These are phyloP conservation scores for Drosophila anomalata DNA, from an alignment of 2,888 invertebrate genomes.

Conservation along the genomic window DNA sequence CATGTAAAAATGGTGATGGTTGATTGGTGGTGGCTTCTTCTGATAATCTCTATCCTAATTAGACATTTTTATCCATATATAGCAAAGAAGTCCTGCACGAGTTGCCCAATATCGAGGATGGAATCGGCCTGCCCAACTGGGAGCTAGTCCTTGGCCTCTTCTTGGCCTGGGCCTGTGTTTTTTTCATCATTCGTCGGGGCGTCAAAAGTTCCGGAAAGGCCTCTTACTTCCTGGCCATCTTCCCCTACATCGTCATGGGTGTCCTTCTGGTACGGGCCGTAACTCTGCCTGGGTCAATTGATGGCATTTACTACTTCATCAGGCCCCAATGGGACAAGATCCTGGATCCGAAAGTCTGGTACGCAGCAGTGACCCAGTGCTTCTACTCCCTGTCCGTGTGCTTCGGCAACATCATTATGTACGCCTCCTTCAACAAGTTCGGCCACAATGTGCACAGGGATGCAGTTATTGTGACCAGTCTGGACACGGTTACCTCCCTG, in stretches of 20 bases:
- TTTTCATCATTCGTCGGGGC: conserved; percentile 85
- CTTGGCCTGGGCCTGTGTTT: conserved; percentile 85
- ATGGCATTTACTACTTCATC: conserved; percentile 88
- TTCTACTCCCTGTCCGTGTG: conserved; percentile 88
- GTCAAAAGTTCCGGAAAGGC: conserved; percentile 88
- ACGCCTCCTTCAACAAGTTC: conserved; percentile 87
- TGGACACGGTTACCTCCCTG: conserved; percentile 86
- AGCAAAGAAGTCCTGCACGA: conserved; percentile 86
- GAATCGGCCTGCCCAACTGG: conserved; percentile 86
- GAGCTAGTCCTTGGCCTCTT: conserved; percentile 85
- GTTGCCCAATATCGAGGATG: conserved; percentile 84
- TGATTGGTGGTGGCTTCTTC: conserved; percentile 38
- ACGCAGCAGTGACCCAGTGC: conserved; percentile 87
- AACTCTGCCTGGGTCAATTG: conserved; percentile 86
- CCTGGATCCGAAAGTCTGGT: conserved; percentile 87
- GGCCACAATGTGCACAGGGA: conserved; percentile 86
- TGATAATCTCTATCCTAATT: background rate
- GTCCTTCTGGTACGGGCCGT: conserved; percentile 87
- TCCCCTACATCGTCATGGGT: conserved; percentile 88
- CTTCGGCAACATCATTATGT: conserved; percentile 87
- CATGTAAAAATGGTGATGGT: conserved; percentile 12
- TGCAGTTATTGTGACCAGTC: conserved; percentile 85
- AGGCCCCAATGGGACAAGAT: conserved; percentile 88
- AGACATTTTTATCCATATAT: background rate
- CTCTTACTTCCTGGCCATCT: conserved; percentile 90